Conservation (phyloP, 2,888 invertebrate species). For the Psococerastis gibbosa region DNA sequence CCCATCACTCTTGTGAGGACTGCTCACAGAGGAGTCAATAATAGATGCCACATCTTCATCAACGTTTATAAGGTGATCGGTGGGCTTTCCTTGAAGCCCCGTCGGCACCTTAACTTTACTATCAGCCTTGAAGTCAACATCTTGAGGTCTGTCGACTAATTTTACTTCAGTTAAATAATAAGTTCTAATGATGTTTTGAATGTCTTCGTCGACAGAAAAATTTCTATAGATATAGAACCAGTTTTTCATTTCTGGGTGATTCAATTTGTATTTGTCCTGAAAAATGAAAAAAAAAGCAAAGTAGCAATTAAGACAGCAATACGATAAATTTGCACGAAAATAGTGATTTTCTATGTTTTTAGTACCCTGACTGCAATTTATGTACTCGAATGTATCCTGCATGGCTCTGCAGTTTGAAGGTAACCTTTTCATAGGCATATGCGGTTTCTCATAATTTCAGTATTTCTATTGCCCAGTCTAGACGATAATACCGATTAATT, state of each 20-base stretch:
- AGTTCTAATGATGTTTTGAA: slow-evolving; percentile 35
- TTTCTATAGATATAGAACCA: slow-evolving; percentile 49
- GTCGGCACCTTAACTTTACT: background rate
- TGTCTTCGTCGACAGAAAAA: slow-evolving; percentile 38
- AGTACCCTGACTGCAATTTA: no score
- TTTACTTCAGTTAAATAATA: slow-evolving; percentile 42
- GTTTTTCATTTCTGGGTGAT: slow-evolving; percentile 40
- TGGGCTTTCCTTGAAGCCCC: background rate
- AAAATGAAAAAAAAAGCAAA: slow-evolving; percentile 12
- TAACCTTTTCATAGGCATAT: no score
- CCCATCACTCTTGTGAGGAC: slow-evolving; percentile 16
- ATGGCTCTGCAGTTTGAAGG: no score
- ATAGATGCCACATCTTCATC: background rate
- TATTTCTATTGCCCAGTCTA: no score
- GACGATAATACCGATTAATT: no score
- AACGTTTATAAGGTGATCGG: background rate
- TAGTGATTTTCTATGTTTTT: no score
- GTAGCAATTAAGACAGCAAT: no score
- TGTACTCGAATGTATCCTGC: no score
- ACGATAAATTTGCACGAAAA: no score
- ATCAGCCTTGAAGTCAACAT: slow-evolving; percentile 2
- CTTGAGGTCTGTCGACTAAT: slow-evolving; percentile 29
- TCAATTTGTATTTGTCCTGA: slow-evolving; percentile 22
- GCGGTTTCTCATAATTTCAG: no score
- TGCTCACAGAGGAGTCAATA: background rate